Percentiles rank a stretch among this genome's conserved stretches.
phyloP scores from a whole-genome alignment of 1,140 invertebrate genomes.

The Lanistes nyassanus region DNA sequence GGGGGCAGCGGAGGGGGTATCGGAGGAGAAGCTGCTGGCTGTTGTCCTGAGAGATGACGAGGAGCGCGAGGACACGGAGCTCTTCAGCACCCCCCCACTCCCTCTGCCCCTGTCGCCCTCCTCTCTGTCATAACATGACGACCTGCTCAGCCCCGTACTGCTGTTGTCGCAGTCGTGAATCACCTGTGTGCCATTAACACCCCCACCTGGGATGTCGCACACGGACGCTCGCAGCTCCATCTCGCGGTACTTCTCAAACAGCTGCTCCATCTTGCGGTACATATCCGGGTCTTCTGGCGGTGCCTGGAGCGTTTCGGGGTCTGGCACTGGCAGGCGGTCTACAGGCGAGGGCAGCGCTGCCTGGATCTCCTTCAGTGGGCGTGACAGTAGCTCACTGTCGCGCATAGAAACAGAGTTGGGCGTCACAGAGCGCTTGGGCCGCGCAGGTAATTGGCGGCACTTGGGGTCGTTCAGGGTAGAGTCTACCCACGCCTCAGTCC shows the following conservation, averaged over 20 bases:
- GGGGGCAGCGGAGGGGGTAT: background rate
- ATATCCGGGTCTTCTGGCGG: conserved; percentile 57
- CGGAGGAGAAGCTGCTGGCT: conserved; percentile 2
- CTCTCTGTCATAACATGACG: background rate
- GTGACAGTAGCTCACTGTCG: conserved; percentile 40
- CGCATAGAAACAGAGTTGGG: conserved; percentile 46
- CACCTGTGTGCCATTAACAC: background rate
- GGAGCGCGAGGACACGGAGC: conserved; percentile 1
- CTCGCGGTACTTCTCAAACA: conserved; percentile 55
- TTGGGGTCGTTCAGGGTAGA: conserved; percentile 43
- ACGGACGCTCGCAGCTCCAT: conserved; percentile 56
- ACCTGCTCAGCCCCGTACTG: background rate
- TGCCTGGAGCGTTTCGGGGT: conserved; percentile 41
- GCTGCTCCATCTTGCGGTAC: conserved; percentile 56
- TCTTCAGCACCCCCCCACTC: background rate
- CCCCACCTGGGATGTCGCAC: conserved; percentile 48
- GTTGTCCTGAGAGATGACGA: background rate
- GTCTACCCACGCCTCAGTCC: conserved; percentile 58
- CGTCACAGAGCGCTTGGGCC: conserved; percentile 43
- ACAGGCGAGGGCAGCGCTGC: conserved; percentile 50
- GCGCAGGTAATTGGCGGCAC: conserved; percentile 32
- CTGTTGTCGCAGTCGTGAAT: background rate
- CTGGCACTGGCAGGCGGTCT: conserved; percentile 39
- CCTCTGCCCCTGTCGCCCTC: background rate
- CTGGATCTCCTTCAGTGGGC: conserved; percentile 56